These are phyloP conservation scores for Mastigias papua DNA, from an alignment of 30 jellyfish, hydroid and myxozoan genomes.

Conservation along the genomic window DNA sequence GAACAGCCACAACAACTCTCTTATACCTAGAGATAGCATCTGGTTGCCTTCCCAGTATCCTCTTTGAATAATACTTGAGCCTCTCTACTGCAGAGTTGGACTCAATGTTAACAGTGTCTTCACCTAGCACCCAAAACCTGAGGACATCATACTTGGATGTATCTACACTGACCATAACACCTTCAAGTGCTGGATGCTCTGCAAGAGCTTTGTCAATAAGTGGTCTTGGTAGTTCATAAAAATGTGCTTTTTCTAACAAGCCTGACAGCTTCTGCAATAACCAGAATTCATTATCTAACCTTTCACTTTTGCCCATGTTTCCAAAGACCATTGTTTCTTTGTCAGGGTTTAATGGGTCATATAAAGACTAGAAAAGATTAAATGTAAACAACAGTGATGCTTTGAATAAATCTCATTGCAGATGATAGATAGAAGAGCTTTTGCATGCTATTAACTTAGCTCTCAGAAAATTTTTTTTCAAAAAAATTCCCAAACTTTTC, in stretches of 20 bases:
- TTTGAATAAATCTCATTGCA: too few relatives aligned
- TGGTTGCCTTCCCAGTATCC: slow-evolving; percentile 62
- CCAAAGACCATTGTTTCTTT: slow-evolving; percentile 81
- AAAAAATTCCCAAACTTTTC: too few relatives aligned
- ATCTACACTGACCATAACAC: slow-evolving; percentile 93
- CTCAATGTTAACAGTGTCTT: slow-evolving; percentile 54
- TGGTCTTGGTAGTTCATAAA: slow-evolving; percentile 76
- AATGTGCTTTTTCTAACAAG: slow-evolving; percentile 83
- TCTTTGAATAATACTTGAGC: slow-evolving; percentile 43
- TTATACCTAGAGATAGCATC: slow-evolving; percentile 74
- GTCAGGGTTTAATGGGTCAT: slow-evolving; percentile 95
- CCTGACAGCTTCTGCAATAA: slow-evolving; percentile 80
- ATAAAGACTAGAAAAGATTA: slow-evolving; percentile 65
- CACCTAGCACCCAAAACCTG: slow-evolving; percentile 91
- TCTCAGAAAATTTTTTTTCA: too few relatives aligned
- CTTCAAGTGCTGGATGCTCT: slow-evolving; percentile 87
- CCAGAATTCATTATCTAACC: slow-evolving; percentile 85
- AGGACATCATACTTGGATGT: slow-evolving; percentile 84
- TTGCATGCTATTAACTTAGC: too few relatives aligned
- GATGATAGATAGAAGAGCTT: too few relatives aligned
- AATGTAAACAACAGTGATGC: too few relatives aligned
- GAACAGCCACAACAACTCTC: slow-evolving; percentile 93
- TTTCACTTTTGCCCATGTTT: slow-evolving; percentile 72
- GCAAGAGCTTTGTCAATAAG: slow-evolving; percentile 57
- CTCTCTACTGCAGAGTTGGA: slow-evolving; percentile 31